Evolutionary conservation across 2,888 invertebrate species (phyloP).

Genomic region (Drosophila pegasa): DNA sequence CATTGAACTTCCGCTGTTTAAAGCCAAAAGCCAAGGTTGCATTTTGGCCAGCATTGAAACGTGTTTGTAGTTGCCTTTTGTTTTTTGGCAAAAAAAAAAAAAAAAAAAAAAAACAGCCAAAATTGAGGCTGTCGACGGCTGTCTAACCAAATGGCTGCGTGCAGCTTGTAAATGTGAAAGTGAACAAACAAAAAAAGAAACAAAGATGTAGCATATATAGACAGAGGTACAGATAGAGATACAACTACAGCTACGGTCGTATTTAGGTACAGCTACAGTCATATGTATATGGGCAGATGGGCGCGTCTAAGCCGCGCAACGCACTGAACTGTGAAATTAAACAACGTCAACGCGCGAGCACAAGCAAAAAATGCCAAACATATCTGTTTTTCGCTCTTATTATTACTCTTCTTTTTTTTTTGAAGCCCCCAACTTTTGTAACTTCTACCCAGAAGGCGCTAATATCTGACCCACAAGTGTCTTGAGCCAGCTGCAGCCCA

Average conservation of each 20-base stretch:
- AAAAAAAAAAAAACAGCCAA: too few species aligned
- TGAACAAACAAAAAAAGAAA: constrained; percentile 13
- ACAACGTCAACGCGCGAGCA: constrained; percentile 52
- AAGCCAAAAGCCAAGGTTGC: constrained; percentile 73
- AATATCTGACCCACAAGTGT: not conserved
- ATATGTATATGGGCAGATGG: constrained; percentile 42
- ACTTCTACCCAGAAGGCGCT: not conserved
- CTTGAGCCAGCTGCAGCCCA: constrained; percentile 28
- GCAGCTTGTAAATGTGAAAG: constrained; percentile 53
- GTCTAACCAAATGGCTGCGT: constrained; percentile 51
- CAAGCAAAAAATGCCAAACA: constrained; percentile 4
- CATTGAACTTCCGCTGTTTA: constrained; percentile 71
- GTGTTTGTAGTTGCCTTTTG: constrained; percentile 33
- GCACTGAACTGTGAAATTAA: constrained; percentile 83
- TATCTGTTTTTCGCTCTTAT: constrained; percentile 9
- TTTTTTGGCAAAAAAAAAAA: constrained; percentile 33
- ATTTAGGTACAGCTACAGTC: constrained; percentile 4
- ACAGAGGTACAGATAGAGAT: not conserved
- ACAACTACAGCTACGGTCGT: constrained; percentile 13
- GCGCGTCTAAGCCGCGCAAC: constrained; percentile 70
- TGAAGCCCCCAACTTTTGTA: not conserved
- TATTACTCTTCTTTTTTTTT: too few species aligned
- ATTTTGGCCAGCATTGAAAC: constrained; percentile 59
- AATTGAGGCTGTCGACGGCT: constrained; percentile 32
- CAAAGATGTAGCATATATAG: constrained; percentile 9